These are phyloP conservation scores for Aurelia coerulea DNA, from an alignment of 30 jellyfish, hydroid and myxozoan genomes.

Conservation along the genomic window DNA sequence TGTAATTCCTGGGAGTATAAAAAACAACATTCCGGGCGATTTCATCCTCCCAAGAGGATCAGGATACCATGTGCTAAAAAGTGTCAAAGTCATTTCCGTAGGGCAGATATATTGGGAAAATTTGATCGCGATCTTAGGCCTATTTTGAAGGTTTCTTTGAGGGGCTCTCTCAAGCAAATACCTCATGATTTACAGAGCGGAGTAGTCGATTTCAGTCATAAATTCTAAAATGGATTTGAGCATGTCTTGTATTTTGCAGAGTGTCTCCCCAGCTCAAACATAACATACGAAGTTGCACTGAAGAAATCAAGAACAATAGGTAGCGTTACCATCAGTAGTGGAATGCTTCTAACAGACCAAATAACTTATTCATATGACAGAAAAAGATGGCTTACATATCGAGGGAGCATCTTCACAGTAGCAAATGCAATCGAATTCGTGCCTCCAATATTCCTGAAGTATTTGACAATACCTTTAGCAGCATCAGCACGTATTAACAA, in stretches of 20 bases:
- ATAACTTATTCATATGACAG: conserved; percentile 30
- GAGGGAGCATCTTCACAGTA: not conserved
- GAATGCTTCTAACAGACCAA: conserved; percentile 6
- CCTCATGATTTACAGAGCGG: too few species aligned
- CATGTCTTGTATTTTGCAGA: not conserved
- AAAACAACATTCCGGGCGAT: too few species aligned
- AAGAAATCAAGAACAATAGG: conserved; percentile 12
- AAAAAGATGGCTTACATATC: conserved; percentile 26
- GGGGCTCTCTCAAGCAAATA: too few species aligned
- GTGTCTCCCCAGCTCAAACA: conserved; percentile 16
- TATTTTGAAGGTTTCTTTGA: too few species aligned
- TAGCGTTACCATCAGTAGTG: not conserved
- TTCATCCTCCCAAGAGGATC: too few species aligned
- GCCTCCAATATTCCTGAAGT: conserved; percentile 26
- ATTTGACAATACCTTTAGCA: conserved; percentile 11
- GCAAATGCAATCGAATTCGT: not conserved
- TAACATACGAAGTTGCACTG: conserved; percentile 28
- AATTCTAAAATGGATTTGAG: too few species aligned
- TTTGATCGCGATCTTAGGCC: too few species aligned
- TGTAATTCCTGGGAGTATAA: too few species aligned
- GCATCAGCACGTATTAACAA: not conserved
- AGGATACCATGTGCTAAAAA: too few species aligned
- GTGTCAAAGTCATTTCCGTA: too few species aligned
- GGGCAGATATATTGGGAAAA: too few species aligned
- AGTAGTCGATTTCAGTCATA: too few species aligned